A percentile compares a stretch with the other conserved stretches of the same genome.
Conservation (phyloP, 1,140 invertebrate genomes). For the Drosophila oshimai region DNA sequence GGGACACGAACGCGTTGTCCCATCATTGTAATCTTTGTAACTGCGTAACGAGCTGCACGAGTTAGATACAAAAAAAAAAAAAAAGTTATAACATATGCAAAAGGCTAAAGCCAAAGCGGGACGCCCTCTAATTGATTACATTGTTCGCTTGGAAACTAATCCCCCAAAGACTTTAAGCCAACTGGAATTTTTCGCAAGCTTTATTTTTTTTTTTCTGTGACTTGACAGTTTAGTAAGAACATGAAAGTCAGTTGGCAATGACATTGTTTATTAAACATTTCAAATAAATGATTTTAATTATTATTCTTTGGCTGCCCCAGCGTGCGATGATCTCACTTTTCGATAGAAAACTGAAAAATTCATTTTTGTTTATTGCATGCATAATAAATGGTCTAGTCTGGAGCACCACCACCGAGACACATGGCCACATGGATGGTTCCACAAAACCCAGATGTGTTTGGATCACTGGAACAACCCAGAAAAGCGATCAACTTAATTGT, state of each 20-base stretch:
- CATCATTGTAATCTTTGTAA: conserved; percentile 30
- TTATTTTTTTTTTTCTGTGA: conserved; percentile 7
- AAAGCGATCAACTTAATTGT: conserved; percentile 40
- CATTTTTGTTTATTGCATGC: conserved; percentile 73
- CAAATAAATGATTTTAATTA: conserved; percentile 76
- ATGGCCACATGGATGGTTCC: conserved; percentile 11
- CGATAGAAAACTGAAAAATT: conserved; percentile 70
- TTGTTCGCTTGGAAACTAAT: conserved; percentile 49
- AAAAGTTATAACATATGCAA: conserved; percentile 28
- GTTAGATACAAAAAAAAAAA: background rate
- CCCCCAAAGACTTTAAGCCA: conserved; percentile 53
- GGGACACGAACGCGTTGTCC: conserved; percentile 31
- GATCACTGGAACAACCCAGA: conserved; percentile 31
- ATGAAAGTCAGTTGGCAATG: conserved; percentile 32
- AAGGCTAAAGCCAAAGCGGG: conserved; percentile 5
- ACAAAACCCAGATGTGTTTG: background rate
- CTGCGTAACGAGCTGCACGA: conserved; percentile 41
- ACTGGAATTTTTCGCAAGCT: conserved; percentile 22
- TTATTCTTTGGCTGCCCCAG: conserved; percentile 55
- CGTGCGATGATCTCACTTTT: conserved; percentile 69
- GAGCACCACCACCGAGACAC: conserved; percentile 27
- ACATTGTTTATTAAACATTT: conserved; percentile 77
- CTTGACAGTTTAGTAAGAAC: conserved; percentile 13
- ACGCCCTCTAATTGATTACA: conserved; percentile 70
- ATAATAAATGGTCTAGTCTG: conserved; percentile 67